A percentile compares a stretch with the other conserved stretches of the same genome.
phyloP scores from a whole-genome alignment of 2,113 vertebrate genomes.

The Syrrhaptes paradoxus region DNA sequence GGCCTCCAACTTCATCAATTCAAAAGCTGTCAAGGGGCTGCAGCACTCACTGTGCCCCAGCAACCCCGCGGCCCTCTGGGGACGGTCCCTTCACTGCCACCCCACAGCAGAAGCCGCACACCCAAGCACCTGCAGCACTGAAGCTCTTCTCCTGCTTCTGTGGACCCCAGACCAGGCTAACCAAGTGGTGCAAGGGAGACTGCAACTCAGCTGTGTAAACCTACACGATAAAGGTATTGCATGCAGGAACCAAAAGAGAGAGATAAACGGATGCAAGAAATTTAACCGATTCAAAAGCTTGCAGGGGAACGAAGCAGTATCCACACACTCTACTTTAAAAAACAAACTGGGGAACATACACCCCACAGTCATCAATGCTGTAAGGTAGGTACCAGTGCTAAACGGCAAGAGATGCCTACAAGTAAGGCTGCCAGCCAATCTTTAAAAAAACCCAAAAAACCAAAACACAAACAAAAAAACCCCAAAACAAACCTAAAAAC shows the following conservation, averaged over 20 bases:
- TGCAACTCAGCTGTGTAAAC: neutral
- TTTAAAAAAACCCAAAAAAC: neutral
- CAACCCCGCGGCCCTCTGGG: neutral
- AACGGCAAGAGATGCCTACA: neutral
- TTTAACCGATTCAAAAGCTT: neutral
- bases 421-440: neutral
- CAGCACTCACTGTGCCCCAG: fast-evolving
- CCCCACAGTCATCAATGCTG: neutral
- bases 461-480: neutral
- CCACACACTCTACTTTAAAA: neutral
- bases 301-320: neutral
- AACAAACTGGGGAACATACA: neutral
- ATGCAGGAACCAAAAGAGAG: neutral
- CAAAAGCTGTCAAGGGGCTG: neutral
- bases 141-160: neutral
- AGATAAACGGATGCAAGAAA: neutral
- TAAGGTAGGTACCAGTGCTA: neutral
- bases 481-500: neutral
- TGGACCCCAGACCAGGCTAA: neutral
- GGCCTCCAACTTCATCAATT: neutral
- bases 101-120: neutral
- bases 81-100: neutral
- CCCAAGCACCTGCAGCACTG: fast-evolving
- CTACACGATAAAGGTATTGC: neutral
- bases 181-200: neutral